These are phyloP conservation scores for Lycopodina hypogea DNA, from an alignment of 37 sponge, comb jelly and placozoan species.

Conservation along the genomic window DNA sequence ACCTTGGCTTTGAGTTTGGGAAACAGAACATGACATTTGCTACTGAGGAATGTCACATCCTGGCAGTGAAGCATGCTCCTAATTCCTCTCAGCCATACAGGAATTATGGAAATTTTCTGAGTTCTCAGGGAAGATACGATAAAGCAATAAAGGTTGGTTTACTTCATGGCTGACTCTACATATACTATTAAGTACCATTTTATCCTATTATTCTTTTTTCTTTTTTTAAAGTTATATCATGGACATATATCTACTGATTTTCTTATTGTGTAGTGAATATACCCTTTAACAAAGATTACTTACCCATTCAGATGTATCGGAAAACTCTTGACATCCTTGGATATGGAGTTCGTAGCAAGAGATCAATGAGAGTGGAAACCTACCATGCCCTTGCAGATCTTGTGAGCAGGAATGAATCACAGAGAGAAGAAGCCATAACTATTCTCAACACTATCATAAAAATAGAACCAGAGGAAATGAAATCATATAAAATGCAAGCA, in stretches of 20 bases:
- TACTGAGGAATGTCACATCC: constrained; percentile 63
- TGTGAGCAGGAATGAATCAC: constrained; percentile 9
- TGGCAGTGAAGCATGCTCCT: constrained; percentile 63
- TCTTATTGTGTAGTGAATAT: not conserved
- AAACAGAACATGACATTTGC: not conserved
- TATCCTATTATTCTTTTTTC: not conserved
- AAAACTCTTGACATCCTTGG: constrained; percentile 7
- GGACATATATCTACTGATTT: not conserved
- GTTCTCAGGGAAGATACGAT: constrained; percentile 35
- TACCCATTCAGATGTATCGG: constrained; percentile 5
- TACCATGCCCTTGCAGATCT: constrained; percentile 10
- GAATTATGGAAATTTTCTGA: constrained; percentile 72
- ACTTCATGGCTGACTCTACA: not conserved
- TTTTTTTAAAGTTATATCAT: not conserved
- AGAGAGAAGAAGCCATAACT: constrained; percentile 62
- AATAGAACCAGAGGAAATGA: constrained; percentile 52
- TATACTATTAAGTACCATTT: not conserved
- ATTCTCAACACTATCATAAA: constrained; percentile 43
- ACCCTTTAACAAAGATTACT: not conserved
- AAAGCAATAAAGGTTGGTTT: constrained; percentile 65
- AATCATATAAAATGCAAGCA: constrained; percentile 38
- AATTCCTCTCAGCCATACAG: constrained; percentile 73
- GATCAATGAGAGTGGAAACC: constrained; percentile 7
- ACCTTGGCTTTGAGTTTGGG: constrained; percentile 77
- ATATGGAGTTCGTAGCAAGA: not conserved